These are phyloP conservation scores for Digitonthophagus gazella DNA, from an alignment of 2,888 invertebrate species.

Conservation along the genomic window DNA sequence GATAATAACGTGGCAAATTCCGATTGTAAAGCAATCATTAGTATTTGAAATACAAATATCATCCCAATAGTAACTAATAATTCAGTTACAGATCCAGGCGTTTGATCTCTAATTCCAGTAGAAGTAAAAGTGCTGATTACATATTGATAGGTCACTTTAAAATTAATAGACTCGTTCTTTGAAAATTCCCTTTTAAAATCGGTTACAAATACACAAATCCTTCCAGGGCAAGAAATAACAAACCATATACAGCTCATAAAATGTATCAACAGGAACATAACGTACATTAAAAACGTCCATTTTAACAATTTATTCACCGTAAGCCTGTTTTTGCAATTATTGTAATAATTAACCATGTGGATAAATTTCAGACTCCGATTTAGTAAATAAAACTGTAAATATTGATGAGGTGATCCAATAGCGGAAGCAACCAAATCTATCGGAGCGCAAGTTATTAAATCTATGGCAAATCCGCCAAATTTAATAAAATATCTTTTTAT, in stretches of 20 bases:
- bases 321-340: conserved; percentile 21
- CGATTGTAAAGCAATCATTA: conserved; percentile 21
- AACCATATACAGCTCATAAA: conserved; percentile 24
- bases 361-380: conserved; percentile 21
- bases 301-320: conserved; percentile 21
- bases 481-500: conserved; percentile 17
- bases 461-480: conserved; percentile 21
- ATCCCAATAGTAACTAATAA: conserved; percentile 24
- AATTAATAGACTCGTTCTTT: conserved; percentile 1
- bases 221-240: conserved; percentile 21
- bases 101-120: conserved; percentile 22
- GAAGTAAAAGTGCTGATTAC: conserved; percentile 27
- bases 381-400: conserved; percentile 6
- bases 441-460: conserved; percentile 17
- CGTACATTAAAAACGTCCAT: conserved; percentile 38
- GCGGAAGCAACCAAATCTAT: conserved; percentile 12
- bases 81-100: conserved; percentile 20
- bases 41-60: conserved; percentile 18
- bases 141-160: conserved; percentile 24
- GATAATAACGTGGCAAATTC: conserved; percentile 28
- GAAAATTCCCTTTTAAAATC: too few relatives aligned
- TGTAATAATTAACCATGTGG: conserved; percentile 21
- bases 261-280: conserved; percentile 19
- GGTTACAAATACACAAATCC: conserved; percentile 4
- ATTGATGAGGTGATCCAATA: neutral